Evolutionary conservation across 2,888 invertebrate species (phyloP), one percentile per base, ranked within the genome.

Genomic region (Drosophila pseudotakahashii): DNA sequence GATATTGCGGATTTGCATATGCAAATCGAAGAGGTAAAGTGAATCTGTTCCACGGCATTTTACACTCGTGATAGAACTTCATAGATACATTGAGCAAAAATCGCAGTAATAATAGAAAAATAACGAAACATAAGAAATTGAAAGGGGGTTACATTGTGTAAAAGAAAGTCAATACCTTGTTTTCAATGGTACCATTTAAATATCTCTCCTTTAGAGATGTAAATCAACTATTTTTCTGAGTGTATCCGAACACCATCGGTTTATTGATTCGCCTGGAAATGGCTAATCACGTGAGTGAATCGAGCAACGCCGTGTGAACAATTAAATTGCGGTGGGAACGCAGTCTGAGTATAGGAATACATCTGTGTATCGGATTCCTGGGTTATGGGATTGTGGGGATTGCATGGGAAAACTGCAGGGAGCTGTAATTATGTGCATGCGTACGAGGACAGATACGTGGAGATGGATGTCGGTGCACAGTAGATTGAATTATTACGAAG

Each of bases 1-100:
- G 19, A 54, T 52, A 60, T 42, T 39, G 23, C 58, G 51, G 57
- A 75, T 75, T 75, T 75, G 53, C 74, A 75, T 75, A 75, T 75
- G 74, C 57, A 75, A 75, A 75, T 75, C 41, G 55, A 59, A 47
- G 48, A 64, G 59, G 42, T 60, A 53, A 51, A 36, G 52, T 37
- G n/a, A 30, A 37, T 36, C 30, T 51, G 50, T 37, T 51, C 9
- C 30, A 34, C 7, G 10, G 41, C 26, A 36, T 16, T 47, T 34
- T 23, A 37, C 23, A 39, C 14, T 19, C 34, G n/a, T 10, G 13
- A 13, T 14, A 10, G 7, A 36, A 30, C 5, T 19, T 32, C 16
- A n/a, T 3, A 23, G 23, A 0, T 62, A 14, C 63, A 62, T 32
- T 41, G n/a, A 3, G 16, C 13, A 2, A 14, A 47, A 32, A 14